Evolutionary conservation across 2,888 invertebrate genomes (phyloP).

Genomic region (Ophion obscuratus): DNA sequence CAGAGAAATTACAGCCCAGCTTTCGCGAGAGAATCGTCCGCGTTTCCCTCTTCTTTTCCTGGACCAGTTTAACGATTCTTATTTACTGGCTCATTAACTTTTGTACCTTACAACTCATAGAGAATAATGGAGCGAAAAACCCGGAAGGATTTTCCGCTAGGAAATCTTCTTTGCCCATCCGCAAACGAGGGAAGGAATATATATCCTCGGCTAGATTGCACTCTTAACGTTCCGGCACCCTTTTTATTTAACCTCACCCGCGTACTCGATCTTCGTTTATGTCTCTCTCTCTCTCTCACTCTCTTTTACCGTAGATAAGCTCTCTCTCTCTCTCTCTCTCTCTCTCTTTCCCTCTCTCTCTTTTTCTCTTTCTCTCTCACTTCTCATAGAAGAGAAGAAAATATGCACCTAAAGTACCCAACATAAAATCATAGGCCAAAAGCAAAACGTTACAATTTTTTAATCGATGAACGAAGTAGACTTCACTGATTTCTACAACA

Average conservation of each 20-base stretch:
- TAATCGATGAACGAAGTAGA: too few species aligned
- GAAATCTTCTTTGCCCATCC: conserved; percentile 43
- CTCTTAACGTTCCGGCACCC: conserved; percentile 25
- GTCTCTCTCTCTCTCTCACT: not conserved
- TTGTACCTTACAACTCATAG: conserved; percentile 63
- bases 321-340: not conserved
- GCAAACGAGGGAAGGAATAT: conserved; percentile 26
- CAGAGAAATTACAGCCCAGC: conserved; percentile 1
- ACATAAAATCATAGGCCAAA: conserved; percentile 17
- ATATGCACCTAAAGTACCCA: conserved; percentile 19
- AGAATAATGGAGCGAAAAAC: conserved; percentile 49
- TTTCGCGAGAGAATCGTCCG: not conserved
- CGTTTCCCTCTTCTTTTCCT: conserved; percentile 6
- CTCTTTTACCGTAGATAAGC: not conserved
- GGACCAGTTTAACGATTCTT: conserved; percentile 61
- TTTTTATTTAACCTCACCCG: conserved; percentile 26
- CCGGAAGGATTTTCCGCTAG: conserved; percentile 49
- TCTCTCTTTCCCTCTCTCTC: not conserved
- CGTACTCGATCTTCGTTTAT: not conserved
- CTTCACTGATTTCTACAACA: too few species aligned
- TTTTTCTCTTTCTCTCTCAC: too few species aligned
- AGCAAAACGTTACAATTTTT: too few species aligned
- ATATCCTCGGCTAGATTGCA: conserved; percentile 29
- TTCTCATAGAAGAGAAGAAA: not conserved
- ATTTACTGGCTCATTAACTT: conserved; percentile 69